Evolutionary conservation across 2,888 invertebrate genomes (phyloP), one percentile per base, ranked within the genome.

Genomic region (Erebia aethiops): DNA sequence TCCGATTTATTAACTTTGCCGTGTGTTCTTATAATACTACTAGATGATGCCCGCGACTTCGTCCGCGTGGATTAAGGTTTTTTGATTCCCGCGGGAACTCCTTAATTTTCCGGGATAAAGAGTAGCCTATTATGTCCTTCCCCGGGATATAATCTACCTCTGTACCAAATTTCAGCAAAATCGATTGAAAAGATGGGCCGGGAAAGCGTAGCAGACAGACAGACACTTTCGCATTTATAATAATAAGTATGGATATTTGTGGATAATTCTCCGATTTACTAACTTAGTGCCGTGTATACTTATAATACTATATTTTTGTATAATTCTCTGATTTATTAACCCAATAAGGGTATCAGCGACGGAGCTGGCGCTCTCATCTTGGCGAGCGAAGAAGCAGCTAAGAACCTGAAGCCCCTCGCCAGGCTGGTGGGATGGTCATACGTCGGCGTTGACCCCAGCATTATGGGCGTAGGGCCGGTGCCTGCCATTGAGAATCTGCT

Each of bases 391-490:
- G 97, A 96, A 72, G 98, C 98, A 0, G 95, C 98, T 0, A 97
- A 97, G 84, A 96, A 95, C 76, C 94, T 99, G 63, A 97, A 95
- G 82, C 99, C 99, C 0, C 91, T 99, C 69, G 99, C 99, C 0
- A 95, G 99, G 72, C 93, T 99, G 18, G 96, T 98, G 10, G 98
- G 97, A 56, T 99, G 98, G 93, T 96, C 97, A n/a, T 95, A 96
- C 79, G 97, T 98, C 74, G 99, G 99, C 68, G 99, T 99, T 61
- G 99, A 99, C 80, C 99, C 99, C 58, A 96, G 96, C 84, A 98
- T 99, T 81, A 99, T 99, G 99, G 99, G 99, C 69, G 97, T 99
- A 79, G 99, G 99, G 0, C 99, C 99, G 3, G 98, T 97, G 21
- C 97, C 98, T 0, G 98, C 99, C 21, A 99, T 99, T 67, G 95